Base-by-base conservation (phyloP, 2,888 invertebrate genomes). In the Halictus quadricinctus region DNA sequence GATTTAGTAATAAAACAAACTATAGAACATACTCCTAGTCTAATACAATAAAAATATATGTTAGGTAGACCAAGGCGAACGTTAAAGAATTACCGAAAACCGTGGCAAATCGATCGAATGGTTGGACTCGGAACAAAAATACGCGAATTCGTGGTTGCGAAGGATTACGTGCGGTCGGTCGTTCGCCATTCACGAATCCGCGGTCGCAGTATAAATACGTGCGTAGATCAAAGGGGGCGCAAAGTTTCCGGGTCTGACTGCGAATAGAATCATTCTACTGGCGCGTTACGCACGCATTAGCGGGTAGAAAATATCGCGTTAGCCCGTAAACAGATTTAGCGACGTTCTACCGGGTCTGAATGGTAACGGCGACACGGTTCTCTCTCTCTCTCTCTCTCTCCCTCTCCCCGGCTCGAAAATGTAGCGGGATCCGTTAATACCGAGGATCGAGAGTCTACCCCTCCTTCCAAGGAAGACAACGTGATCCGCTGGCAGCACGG, bases 401-500 rank as follows among this genome's bases (percentile, higher is more conserved):
- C 21, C 54, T 50, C n/a, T 54, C 4, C 43, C 48, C 25, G 50
- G 12, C 72, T 69, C 50, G 54, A 80, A 69, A 88, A 81, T 74
- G 79, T 72, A 80, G 84, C 72, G 78, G 80, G 78, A 18, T 82
- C 73, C 76, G 79, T 72, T 84, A 83, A 85, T 79, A 75, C 79
- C 80, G 72, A 29, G 78, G 79, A 77, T 80, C 77, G 75, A 64
- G 75, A 64, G 78, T 76, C 58, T 64, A 15, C 75, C 80, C 76
- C 54, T 72, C 79, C 58, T 70, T 41, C 83, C 36, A 46, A 73
- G 66, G 81, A 76, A 76, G 84, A 88, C 86, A 83, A 86, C 86
- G 81, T 79, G 88, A 89, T 85, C 81, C 81, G 87, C 82, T 82
- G 85, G 88, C 87, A 80, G 87, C 88, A 21, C 88, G 84, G 80